These are phyloP conservation scores for Microctonus aethiopoides DNA, from an alignment of 2,888 invertebrate genomes.

Conservation along the genomic window DNA sequence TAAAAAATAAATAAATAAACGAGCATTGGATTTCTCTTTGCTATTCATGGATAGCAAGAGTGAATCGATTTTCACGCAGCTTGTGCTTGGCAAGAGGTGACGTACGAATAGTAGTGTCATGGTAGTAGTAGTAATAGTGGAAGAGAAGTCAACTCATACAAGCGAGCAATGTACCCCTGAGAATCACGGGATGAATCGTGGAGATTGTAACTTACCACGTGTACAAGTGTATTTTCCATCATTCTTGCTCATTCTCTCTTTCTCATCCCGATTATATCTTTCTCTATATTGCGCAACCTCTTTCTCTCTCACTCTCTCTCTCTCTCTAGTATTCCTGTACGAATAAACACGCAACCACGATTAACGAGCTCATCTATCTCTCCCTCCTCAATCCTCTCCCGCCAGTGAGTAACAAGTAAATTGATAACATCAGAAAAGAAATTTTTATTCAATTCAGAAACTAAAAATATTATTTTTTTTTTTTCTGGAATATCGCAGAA, in stretches of 20 bases:
- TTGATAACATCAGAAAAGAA: slow-evolving; percentile 2
- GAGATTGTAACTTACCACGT: slow-evolving; percentile 19
- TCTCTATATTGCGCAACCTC: not conserved
- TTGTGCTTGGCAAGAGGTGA: not conserved
- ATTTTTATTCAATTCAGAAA: not conserved
- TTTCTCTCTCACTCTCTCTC: not conserved
- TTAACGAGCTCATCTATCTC: not conserved
- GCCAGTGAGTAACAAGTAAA: not conserved
- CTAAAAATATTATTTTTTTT: not conserved
- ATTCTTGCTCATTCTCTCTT: not conserved
- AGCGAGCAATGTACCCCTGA: slow-evolving; percentile 10
- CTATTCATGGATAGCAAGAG: slow-evolving; percentile 12
- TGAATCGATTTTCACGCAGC: slow-evolving; percentile 10
- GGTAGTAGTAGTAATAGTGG: not conserved
- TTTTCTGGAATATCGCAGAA: too few species aligned
- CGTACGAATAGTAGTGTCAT: not conserved
- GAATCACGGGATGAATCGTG: slow-evolving; percentile 21
- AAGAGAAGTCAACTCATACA: not conserved
- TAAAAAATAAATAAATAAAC: not conserved
- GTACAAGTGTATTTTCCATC: slow-evolving; percentile 26
- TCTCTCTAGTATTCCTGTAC: not conserved
- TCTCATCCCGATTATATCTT: not conserved
- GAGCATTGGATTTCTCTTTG: slow-evolving; percentile 2
- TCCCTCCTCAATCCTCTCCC: not conserved
- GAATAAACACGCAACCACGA: slow-evolving; percentile 1